Base-by-base conservation (phyloP, 2,888 invertebrate species). In the Pollenia labialis region DNA sequence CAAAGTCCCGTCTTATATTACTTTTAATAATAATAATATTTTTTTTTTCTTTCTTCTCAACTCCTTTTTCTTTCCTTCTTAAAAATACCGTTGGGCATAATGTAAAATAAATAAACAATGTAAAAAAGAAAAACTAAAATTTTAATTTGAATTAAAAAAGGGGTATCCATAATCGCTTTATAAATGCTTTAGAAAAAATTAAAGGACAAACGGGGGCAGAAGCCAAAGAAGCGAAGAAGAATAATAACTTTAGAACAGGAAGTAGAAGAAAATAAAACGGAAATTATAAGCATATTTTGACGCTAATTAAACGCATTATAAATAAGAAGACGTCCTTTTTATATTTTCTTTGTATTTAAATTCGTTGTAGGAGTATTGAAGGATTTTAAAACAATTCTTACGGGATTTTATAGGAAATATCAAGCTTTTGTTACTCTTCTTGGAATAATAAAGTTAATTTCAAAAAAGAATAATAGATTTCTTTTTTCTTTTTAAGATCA, bases 241-340 rank as follows among this genome's bases (percentile, higher is more conserved):
- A 16, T 16, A 75, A 69, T 74, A 60, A 40, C n/a, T 75, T 66
- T 42, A 54, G 10, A 3, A 9, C 42, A 75, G 75, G 75, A 75
- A 69, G 40, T 11, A 9, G 18, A 62, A 40, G 9, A 42, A 80
- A 64, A 9, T 60, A 56, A 60, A 84, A 77, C 50, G 84, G 81
- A 87, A 81, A 81, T 74, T 60, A 56, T 68, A 87, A 84, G 66
- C 75, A 68, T 77, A 84, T 76, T 76, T 81, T 68, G 32, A 71
- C 23, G 87, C 76, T 87, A 77, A 87, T 87, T 84, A 81, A 77
- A 84, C 50, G 66, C 75, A 72, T 75, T 75, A 52, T 32, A 54
- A 48, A 60, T 44, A 58, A 1, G n/a, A 66, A 56, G 32, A 48
- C 66, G 42, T 6, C 23, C 44, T 50, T 12, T 72, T 54, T 32